Evolutionary conservation across 2,113 vertebrate genomes (phyloP).

Genomic region (Martes martes): DNA sequence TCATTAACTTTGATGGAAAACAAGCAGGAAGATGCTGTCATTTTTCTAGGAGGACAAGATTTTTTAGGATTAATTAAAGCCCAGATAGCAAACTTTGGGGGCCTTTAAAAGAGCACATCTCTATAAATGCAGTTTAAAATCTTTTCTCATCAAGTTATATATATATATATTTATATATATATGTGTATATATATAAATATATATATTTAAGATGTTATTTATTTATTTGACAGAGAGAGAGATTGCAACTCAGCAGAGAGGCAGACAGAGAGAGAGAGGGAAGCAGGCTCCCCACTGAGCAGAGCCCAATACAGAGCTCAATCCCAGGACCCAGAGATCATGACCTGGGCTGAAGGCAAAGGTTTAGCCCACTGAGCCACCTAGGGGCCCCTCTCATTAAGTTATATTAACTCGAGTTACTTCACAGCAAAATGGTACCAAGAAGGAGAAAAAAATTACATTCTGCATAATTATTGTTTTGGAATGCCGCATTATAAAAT

Average conservation of each 20-base stretch:
- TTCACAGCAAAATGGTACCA: background rate
- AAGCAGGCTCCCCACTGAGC: no score
- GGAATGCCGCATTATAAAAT: background rate
- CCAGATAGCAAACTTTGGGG: background rate
- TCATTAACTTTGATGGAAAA: constrained; percentile 3
- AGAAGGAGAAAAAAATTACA: background rate
- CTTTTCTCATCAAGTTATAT: background rate
- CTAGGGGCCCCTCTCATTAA: background rate
- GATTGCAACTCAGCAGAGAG: no score
- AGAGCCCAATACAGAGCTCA: no score
- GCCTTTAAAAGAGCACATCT: background rate
- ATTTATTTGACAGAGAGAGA: no score
- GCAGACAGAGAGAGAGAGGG: no score
- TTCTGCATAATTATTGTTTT: background rate
- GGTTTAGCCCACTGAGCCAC: no score
- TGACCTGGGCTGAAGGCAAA: no score
- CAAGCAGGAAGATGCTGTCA: background rate
- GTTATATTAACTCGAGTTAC: background rate
- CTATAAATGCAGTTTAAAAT: background rate
- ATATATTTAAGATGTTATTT: no score
- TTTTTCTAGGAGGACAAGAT: background rate
- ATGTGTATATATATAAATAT: no score
- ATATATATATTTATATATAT: no score
- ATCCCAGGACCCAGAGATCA: no score
- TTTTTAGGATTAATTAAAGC: constrained; percentile 25